phyloP scores from a whole-genome alignment of 2,797 vertebrate genomes.

The Spatula clypeata region DNA sequence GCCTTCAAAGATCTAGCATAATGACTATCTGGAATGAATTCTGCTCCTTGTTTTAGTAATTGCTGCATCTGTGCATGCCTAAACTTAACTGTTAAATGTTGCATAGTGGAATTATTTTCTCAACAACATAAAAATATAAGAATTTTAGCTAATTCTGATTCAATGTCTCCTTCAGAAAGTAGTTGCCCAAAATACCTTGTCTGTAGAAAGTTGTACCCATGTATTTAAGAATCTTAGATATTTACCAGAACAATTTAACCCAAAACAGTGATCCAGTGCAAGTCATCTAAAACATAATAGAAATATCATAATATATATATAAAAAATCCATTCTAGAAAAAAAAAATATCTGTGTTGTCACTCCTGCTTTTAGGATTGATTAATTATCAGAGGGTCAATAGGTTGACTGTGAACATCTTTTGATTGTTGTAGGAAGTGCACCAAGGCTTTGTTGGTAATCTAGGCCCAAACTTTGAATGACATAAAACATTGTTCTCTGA shows the following conservation, averaged over 20 bases:
- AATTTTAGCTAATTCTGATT: background rate
- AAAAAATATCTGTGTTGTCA: background rate
- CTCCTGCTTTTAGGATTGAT: background rate
- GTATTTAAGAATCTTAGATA: background rate
- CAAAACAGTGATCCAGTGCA: background rate
- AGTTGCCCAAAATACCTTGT: background rate
- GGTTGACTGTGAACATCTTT: background rate
- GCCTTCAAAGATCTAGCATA: constrained; percentile 47
- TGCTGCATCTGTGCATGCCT: constrained; percentile 42
- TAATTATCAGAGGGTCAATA: background rate
- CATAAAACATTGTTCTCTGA: background rate
- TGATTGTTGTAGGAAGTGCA: background rate
- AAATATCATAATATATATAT: no score
- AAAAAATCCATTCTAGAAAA: background rate
- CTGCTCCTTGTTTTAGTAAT: constrained; percentile 38
- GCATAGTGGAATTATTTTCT: constrained; percentile 25
- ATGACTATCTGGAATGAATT: constrained; percentile 65
- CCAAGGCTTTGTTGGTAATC: background rate
- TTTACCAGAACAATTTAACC: background rate
- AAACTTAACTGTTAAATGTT: constrained; percentile 29
- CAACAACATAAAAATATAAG: constrained; percentile 22
- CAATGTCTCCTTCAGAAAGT: constrained; percentile 3
- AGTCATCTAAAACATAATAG: background rate
- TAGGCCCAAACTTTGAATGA: background rate
- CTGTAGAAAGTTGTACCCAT: background rate